These are phyloP conservation scores for Mormyrus proboscirostris DNA, from an alignment of 2,797 vertebrate genomes.

Conservation along the genomic window DNA sequence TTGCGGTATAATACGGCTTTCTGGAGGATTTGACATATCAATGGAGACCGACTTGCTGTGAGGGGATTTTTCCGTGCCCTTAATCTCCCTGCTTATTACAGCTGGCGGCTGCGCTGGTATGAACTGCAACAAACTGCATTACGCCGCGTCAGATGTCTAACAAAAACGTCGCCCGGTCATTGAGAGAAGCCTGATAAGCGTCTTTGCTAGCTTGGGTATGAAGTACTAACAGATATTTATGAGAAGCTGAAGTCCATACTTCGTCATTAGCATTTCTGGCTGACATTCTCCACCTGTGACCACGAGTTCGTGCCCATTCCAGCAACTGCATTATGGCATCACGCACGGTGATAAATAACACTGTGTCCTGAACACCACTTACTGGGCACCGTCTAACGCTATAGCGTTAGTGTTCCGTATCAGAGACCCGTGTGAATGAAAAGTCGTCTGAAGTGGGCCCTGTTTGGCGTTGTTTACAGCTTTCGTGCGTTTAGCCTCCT, in stretches of 20 bases:
- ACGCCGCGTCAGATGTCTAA: background rate
- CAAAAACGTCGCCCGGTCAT: background rate
- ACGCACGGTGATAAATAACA: background rate
- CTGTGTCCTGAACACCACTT: background rate
- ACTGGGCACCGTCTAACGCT: background rate
- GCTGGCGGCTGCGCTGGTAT: background rate
- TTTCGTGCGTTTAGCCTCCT: background rate
- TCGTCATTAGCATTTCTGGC: background rate
- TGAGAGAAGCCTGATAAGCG: background rate
- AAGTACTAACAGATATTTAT: background rate
- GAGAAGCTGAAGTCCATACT: background rate
- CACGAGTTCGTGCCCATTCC: background rate
- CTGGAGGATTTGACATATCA: background rate
- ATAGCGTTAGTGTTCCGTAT: background rate
- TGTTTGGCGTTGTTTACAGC: background rate
- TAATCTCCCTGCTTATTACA: slow-evolving; percentile 5
- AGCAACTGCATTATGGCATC: background rate
- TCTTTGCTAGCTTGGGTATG: background rate
- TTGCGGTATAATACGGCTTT: background rate
- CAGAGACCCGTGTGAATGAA: background rate
- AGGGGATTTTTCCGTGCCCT: background rate
- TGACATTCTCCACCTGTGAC: background rate
- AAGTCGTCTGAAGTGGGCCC: background rate
- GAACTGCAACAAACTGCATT: background rate
- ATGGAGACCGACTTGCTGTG: background rate